Base-by-base conservation (phyloP, 1,140 invertebrate genomes). In the Drosophila ohnishii region DNA sequence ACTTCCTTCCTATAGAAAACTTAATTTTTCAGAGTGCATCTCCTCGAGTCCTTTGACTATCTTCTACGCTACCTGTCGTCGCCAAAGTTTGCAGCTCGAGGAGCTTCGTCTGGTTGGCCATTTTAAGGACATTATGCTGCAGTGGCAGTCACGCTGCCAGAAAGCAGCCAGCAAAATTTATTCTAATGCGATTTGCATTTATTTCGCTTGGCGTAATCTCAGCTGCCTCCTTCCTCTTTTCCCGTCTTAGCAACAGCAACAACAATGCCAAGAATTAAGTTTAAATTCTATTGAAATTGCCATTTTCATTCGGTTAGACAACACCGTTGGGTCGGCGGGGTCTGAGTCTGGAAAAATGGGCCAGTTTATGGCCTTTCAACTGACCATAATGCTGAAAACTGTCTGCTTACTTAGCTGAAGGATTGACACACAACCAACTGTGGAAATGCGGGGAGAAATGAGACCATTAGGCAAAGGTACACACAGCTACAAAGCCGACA, bases 131-230 rank as follows among this genome's bases (percentile, higher is more conserved):
- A 84, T 84, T 84, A 84, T 80, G 62, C 78, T 61, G 82, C 81
- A 75, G 77, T 71, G 40, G 56, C 75, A 71, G 45, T 61, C 45
- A 51, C 56, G 39, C 51, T 39, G 57, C 53, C 58, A 47, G 56
- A 44, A 25, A 59, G 61, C 64, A 44, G 50, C 55, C 28, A 61
- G 53, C 57, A 57, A 72, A 88, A 88, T 87, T 75, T 88, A 80
- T 88, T 88, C 82, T 80, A 88, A 88, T 88, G 73, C 84, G 80
- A 87, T 87, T 87, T 87, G 77, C 84, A 87, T 87, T 87, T 88
- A 88, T 88, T 84, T 79, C 69, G 84, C 75, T 65, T 72, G 83
- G 63, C 58, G 40, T 47, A 62, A 73, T 62, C 71, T 67, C 48
- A 35, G 48, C 71, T 58, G 60, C 25, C 65, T 56, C 30, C 5